phyloP scores from a whole-genome alignment of 2,888 invertebrate genomes.

The Aleiodes leptofemur region DNA sequence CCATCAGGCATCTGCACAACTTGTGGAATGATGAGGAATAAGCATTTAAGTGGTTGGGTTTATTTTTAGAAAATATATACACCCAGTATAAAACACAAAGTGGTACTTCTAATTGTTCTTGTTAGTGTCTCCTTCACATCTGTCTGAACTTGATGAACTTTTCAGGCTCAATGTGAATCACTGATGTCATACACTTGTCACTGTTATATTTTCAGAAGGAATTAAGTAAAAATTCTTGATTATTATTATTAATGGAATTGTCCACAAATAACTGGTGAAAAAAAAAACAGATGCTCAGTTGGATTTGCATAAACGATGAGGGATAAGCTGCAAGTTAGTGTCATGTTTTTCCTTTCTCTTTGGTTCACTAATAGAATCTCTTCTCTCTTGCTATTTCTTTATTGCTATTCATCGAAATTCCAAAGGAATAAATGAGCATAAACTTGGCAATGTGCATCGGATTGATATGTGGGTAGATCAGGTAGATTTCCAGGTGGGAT shows the following conservation, averaged over 20 bases:
- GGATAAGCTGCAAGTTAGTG: constrained; percentile 66
- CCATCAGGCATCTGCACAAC: constrained; percentile 53
- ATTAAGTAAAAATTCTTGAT: constrained; percentile 5
- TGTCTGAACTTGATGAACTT: constrained; percentile 73
- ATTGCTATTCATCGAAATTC: constrained; percentile 64
- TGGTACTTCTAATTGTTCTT: constrained; percentile 74
- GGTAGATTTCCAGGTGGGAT: constrained; percentile 34
- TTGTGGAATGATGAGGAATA: constrained; percentile 46
- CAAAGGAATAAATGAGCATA: constrained; percentile 56
- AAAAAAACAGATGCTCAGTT: constrained; percentile 64
- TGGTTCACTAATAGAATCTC: constrained; percentile 1
- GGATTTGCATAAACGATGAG: constrained; percentile 68
- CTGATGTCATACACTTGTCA: constrained; percentile 29
- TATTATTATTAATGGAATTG: constrained; percentile 25
- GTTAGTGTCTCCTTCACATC: constrained; percentile 72
- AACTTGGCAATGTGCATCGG: constrained; percentile 56
- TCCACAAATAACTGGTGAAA: constrained; percentile 53
- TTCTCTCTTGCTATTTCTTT: constrained; percentile 48
- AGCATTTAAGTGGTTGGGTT: constrained; percentile 69
- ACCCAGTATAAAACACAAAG: constrained; percentile 63
- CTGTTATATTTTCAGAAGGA: neutral
- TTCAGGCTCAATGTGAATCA: constrained; percentile 49
- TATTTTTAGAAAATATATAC: constrained; percentile 70
- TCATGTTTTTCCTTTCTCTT: constrained; percentile 50
- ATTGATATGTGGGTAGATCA: constrained; percentile 16